phyloP scores from a whole-genome alignment of 2,797 vertebrate species.

The Sebastes kiyomatsui region DNA sequence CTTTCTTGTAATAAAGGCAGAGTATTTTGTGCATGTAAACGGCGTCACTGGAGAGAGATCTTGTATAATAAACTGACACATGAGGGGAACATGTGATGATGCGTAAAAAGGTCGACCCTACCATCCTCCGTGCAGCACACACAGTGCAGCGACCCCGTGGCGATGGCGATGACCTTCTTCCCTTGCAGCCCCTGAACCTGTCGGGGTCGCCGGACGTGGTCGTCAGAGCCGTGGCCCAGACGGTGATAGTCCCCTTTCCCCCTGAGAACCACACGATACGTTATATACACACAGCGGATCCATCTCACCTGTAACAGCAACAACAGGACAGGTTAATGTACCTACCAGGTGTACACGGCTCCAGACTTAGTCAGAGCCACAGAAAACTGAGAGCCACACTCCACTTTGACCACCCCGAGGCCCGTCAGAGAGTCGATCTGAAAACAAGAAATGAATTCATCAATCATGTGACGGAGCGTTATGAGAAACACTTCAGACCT shows the following conservation, averaged over 20 bases:
- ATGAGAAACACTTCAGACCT: background rate
- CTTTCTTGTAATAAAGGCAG: too few species aligned
- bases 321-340: background rate
- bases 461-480: background rate
- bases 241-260: constrained; percentile 99
- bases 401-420: constrained; percentile 96
- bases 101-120: constrained; percentile 60
- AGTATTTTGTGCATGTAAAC: too few species aligned
- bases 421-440: constrained; percentile 98
- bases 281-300: background rate
- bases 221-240: constrained; percentile 96
- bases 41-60: too few species aligned
- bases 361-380: constrained; percentile 97
- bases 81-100: background rate
- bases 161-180: constrained; percentile 99
- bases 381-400: constrained; percentile 98
- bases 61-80: too few species aligned
- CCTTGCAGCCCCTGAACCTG: constrained; percentile 98
- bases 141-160: constrained; percentile 96
- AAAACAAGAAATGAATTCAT: background rate
- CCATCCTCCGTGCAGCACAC: constrained; percentile 99
- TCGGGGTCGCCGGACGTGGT: constrained; percentile 94
- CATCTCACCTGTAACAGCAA: background rate
- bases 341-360: constrained; percentile 96
- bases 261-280: constrained; percentile 75